Evolutionary conservation across 2,888 invertebrate genomes (phyloP).

Genomic region (Lycaena phlaeas): DNA sequence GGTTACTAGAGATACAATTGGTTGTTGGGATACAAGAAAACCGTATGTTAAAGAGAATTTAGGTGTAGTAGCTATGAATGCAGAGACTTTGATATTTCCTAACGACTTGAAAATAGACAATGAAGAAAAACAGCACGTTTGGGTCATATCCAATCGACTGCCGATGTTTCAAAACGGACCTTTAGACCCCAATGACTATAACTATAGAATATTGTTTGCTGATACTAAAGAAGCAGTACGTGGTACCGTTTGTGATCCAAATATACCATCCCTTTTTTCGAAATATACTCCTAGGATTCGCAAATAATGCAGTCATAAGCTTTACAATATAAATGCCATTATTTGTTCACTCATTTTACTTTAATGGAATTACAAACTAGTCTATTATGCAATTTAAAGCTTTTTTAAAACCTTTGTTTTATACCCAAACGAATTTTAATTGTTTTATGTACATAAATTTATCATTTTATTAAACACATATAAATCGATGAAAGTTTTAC

Average conservation of each 20-base stretch:
- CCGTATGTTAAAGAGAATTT: constrained; percentile 76
- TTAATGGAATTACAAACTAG: background rate
- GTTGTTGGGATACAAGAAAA: constrained; percentile 85
- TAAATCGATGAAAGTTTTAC: too few species aligned
- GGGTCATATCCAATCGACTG: constrained; percentile 83
- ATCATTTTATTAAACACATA: too few species aligned
- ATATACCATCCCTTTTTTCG: constrained; percentile 18
- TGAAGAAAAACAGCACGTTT: constrained; percentile 77
- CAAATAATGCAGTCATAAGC: background rate
- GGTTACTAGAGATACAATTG: constrained; percentile 81
- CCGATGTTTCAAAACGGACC: constrained; percentile 81
- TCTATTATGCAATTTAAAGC: background rate
- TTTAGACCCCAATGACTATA: constrained; percentile 76
- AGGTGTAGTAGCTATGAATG: constrained; percentile 75
- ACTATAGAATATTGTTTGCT: constrained; percentile 82
- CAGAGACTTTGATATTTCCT: constrained; percentile 80
- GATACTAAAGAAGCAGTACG: constrained; percentile 75
- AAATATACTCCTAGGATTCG: background rate
- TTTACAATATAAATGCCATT: constrained; percentile 5
- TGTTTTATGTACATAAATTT: too few species aligned
- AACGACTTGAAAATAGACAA: constrained; percentile 86
- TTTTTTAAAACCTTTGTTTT: too few species aligned
- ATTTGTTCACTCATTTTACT: too few species aligned
- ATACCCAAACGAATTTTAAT: too few species aligned
- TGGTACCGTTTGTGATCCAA: constrained; percentile 81